Evolutionary conservation across 1,140 invertebrate species (phyloP).

Genomic region (Ceratina japonica): DNA sequence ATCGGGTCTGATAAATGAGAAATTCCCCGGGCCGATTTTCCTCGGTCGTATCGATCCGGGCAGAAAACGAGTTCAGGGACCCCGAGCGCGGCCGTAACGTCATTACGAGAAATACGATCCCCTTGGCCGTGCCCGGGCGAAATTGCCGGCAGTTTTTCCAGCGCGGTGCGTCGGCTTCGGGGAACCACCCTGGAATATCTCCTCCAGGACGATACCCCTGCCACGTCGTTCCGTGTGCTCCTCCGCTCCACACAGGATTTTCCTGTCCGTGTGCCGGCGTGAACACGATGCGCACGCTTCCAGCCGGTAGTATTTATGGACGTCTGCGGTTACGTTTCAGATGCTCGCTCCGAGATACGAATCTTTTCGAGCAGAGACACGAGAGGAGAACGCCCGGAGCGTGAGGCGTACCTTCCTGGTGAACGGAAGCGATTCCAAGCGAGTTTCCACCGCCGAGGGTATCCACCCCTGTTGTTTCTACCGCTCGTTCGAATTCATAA

Average conservation of each 20-base stretch:
- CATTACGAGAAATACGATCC: slow-evolving; percentile 63
- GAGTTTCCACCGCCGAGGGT: background rate
- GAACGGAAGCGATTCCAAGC: slow-evolving; percentile 48
- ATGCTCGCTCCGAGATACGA: slow-evolving; percentile 42
- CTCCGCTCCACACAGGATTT: background rate
- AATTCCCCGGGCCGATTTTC: slow-evolving; percentile 55
- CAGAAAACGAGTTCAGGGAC: slow-evolving; percentile 48
- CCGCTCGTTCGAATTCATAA: too few species aligned
- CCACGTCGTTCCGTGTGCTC: slow-evolving; percentile 12
- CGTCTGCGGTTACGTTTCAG: slow-evolving; percentile 54
- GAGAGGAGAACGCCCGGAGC: slow-evolving; percentile 14
- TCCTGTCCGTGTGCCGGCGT: background rate
- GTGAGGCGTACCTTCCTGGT: background rate
- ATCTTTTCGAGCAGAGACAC: slow-evolving; percentile 38
- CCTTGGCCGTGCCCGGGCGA: slow-evolving; percentile 30
- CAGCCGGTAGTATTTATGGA: slow-evolving; percentile 38
- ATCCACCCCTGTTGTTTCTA: too few species aligned
- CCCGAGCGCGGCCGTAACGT: slow-evolving; percentile 49
- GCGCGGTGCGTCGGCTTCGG: slow-evolving; percentile 33
- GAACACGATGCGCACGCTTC: slow-evolving; percentile 30
- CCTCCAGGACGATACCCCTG: slow-evolving; percentile 25
- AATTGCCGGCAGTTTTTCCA: slow-evolving; percentile 58
- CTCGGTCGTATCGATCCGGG: slow-evolving; percentile 52
- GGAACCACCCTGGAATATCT: slow-evolving; percentile 34
- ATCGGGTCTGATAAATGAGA: slow-evolving; percentile 51